Evolutionary conservation across 1,140 invertebrate genomes (phyloP).

Genomic region (Drosophila micromelanica): DNA sequence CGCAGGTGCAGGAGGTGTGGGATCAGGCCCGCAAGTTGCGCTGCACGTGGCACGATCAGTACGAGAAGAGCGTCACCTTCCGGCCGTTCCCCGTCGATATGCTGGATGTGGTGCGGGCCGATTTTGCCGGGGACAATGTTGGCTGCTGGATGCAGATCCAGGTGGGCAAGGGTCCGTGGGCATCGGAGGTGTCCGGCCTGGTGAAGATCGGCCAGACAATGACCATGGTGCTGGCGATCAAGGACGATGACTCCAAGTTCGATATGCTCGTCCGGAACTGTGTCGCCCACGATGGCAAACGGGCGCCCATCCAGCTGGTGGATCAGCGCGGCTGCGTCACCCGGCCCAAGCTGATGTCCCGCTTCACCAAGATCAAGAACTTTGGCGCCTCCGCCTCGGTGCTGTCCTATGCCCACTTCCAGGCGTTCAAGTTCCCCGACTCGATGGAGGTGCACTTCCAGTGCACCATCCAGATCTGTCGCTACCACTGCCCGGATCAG

Average conservation of each 20-base stretch:
- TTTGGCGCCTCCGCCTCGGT: slow-evolving; percentile 96
- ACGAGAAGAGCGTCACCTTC: slow-evolving; percentile 97
- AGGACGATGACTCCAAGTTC: slow-evolving; percentile 97
- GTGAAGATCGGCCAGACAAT: slow-evolving; percentile 98
- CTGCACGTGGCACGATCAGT: slow-evolving; percentile 98
- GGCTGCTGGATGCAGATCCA: slow-evolving; percentile 98
- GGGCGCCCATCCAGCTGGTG: slow-evolving; percentile 96
- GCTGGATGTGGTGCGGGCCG: slow-evolving; percentile 96
- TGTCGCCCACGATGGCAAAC: slow-evolving; percentile 96
- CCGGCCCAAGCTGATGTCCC: slow-evolving; percentile 95
- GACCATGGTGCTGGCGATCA: slow-evolving; percentile 98
- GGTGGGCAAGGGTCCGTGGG: slow-evolving; percentile 98
- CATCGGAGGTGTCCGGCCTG: slow-evolving; percentile 96
- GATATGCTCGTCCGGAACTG: slow-evolving; percentile 98
- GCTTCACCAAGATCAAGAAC: slow-evolving; percentile 97
- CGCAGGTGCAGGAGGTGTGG: slow-evolving; percentile 98
- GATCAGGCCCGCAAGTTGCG: slow-evolving; percentile 96
- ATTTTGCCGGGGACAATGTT: slow-evolving; percentile 97
- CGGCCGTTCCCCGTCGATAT: slow-evolving; percentile 97
- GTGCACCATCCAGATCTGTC: slow-evolving; percentile 97
- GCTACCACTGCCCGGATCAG: slow-evolving; percentile 96
- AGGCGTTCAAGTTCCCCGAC: slow-evolving; percentile 98
- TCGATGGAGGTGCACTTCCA: slow-evolving; percentile 98
- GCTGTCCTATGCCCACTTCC: slow-evolving; percentile 96
- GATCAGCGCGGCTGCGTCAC: slow-evolving; percentile 97